Evolutionary conservation across 2,113 vertebrate genomes (phyloP).

Genomic region (Cryptotis parvus): DNA sequence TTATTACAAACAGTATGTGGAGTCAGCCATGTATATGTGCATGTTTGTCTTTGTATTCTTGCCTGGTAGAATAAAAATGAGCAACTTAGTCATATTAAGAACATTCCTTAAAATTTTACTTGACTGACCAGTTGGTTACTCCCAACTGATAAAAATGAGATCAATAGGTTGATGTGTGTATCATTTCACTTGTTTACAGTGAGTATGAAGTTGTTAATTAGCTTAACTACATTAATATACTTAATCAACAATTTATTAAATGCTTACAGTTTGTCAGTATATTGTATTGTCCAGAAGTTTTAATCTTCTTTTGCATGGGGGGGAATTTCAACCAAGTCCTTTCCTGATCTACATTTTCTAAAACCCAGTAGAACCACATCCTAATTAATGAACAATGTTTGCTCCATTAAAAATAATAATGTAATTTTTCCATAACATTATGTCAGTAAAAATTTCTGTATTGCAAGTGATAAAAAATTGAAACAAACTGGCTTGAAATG

Average conservation of each 20-base stretch:
- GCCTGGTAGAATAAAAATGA: neutral
- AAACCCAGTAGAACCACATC: neutral
- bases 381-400: neutral
- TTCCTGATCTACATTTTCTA: neutral
- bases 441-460: neutral
- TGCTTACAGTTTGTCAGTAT: neutral
- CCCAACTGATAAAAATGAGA: neutral
- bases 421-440: neutral
- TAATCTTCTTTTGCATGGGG: neutral
- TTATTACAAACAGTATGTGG: neutral
- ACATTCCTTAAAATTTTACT: neutral
- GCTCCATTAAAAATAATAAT: neutral
- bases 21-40: neutral
- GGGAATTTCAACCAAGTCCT: neutral
- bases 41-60: neutral
- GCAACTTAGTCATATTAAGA: neutral
- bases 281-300: neutral
- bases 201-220: neutral
- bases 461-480: neutral
- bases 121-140: neutral
- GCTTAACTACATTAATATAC: neutral
- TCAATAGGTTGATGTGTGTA: neutral
- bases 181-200: neutral
- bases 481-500: neutral
- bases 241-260: slow-evolving; percentile 27